phyloP scores from a whole-genome alignment of 2,797 vertebrate genomes.

The Catostomus latipinnis region DNA sequence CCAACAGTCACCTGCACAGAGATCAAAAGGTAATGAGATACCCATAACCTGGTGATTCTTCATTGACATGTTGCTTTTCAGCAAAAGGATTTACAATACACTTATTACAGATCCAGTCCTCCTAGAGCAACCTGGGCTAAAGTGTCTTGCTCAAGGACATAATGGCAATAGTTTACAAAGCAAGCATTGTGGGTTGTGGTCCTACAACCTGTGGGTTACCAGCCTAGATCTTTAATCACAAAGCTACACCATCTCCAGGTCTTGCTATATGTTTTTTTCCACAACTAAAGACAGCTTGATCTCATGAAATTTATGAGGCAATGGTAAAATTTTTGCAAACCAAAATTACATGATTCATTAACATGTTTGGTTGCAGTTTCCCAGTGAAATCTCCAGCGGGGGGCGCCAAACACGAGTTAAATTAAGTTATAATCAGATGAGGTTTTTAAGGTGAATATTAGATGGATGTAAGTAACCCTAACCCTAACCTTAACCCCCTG shows the following conservation, averaged over 20 bases:
- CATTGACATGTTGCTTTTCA: neutral
- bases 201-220: neutral
- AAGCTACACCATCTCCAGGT: neutral
- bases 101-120: neutral
- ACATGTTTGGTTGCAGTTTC: no score
- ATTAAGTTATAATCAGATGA: no score
- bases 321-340: no score
- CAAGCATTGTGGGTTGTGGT: neutral
- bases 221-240: neutral
- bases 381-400: no score
- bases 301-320: no score
- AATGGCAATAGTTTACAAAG: neutral
- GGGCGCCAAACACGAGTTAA: no score
- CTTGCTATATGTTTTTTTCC: neutral
- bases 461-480: no score
- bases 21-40: neutral
- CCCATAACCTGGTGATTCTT: neutral
- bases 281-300: neutral
- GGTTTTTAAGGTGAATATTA: no score
- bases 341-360: no score
- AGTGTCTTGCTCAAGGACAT: neutral
- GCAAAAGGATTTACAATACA: neutral
- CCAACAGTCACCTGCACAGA: constrained; percentile 88
- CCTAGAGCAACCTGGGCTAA: neutral
- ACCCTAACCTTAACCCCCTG: no score